These are phyloP conservation scores for Sanderia malayensis DNA, from an alignment of 30 jellyfish, hydroid and myxozoan genomes.

Conservation along the genomic window DNA sequence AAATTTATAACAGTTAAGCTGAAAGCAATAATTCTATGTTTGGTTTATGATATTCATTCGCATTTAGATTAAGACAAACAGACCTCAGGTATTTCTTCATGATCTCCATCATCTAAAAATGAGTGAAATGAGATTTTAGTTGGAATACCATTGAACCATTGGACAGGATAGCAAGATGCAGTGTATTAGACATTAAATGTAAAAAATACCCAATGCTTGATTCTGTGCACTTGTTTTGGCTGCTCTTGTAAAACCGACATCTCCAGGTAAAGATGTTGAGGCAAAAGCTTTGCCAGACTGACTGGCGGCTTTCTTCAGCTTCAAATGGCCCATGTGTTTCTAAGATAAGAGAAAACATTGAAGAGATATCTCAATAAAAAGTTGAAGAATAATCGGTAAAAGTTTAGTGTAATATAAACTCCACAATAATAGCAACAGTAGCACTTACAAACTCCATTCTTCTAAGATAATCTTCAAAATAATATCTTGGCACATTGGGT, in stretches of 20 bases:
- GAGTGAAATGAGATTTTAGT: no score
- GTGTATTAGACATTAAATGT: no score
- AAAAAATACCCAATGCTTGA: slow-evolving; percentile 32
- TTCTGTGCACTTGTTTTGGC: slow-evolving; percentile 37
- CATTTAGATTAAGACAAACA: neutral
- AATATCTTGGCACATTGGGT: slow-evolving; percentile 78
- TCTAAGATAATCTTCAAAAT: slow-evolving; percentile 72
- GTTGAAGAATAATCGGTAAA: no score
- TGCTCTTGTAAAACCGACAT: slow-evolving; percentile 50
- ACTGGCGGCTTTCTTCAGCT: slow-evolving; percentile 59
- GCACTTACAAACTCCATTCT: slow-evolving; percentile 94
- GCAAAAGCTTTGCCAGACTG: slow-evolving; percentile 33
- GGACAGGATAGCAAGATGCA: no score
- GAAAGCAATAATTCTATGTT: no score
- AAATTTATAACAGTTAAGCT: no score
- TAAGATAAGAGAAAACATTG: no score
- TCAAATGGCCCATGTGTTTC: slow-evolving; percentile 77
- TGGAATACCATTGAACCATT: no score
- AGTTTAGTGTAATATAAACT: no score
- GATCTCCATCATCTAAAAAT: slow-evolving; percentile 6
- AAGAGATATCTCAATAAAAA: no score
- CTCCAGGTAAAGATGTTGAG: slow-evolving; percentile 48
- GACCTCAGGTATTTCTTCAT: neutral
- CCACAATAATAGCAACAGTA: no score
- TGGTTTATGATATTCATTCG: no score